Evolutionary conservation across 1,140 invertebrate genomes (phyloP).

Genomic region (Prorops nasuta): DNA sequence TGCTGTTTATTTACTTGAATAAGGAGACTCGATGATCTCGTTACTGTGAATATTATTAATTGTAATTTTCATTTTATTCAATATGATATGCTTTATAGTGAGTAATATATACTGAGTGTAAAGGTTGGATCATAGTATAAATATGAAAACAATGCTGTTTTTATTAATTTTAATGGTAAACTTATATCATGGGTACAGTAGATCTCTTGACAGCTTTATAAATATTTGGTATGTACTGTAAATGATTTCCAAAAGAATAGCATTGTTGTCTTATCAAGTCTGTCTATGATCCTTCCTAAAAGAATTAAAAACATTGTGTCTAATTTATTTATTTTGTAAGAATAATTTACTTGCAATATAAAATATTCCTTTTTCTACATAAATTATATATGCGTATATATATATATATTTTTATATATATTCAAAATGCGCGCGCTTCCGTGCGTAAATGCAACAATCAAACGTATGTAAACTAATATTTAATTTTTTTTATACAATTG

Average conservation of each 20-base stretch:
- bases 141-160: neutral
- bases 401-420: conserved; percentile 32
- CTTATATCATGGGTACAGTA: neutral
- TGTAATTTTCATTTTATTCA: conserved; percentile 18
- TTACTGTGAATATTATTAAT: conserved; percentile 31
- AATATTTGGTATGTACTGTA: neutral
- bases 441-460: too few relatives aligned
- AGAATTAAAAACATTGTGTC: conserved; percentile 7
- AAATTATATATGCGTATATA: conserved; percentile 44
- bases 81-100: conserved; percentile 26
- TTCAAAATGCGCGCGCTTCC: too few relatives aligned
- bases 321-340: conserved; percentile 44
- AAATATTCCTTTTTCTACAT: conserved; percentile 37
- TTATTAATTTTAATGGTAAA: neutral
- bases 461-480: too few relatives aligned
- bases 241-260: neutral
- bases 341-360: conserved; percentile 32
- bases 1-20: conserved; percentile 37
- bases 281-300: conserved; percentile 1
- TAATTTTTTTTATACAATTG: too few relatives aligned
- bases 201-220: neutral
- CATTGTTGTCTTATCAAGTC: neutral
- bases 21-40: conserved; percentile 41
- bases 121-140: conserved; percentile 20
- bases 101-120: conserved; percentile 20